Conservation (phyloP, 2,888 invertebrate species). For the Tipula helvola region DNA sequence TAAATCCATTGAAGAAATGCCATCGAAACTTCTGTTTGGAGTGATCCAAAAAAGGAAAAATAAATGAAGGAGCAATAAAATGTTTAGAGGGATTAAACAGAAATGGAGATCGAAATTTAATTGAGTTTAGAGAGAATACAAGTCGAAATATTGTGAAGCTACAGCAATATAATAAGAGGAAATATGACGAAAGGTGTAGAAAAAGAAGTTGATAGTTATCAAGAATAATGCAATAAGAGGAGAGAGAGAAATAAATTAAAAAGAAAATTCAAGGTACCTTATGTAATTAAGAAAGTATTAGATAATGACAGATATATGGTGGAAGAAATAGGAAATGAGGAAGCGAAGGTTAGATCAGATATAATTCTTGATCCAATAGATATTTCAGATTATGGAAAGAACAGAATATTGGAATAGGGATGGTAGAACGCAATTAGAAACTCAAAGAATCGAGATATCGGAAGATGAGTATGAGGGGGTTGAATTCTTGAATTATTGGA, state of each 20-base stretch:
- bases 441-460: background rate
- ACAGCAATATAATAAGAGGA: background rate
- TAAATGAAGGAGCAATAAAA: too few relatives aligned
- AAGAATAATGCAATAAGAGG: background rate
- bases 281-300: background rate
- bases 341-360: background rate
- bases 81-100: too few relatives aligned
- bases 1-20: too few relatives aligned
- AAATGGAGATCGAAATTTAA: background rate
- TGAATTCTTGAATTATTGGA: background rate
- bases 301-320: background rate
- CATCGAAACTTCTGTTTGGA: too few relatives aligned
- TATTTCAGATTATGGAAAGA: background rate
- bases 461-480: background rate
- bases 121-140: background rate
- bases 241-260: background rate
- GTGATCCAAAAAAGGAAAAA: too few relatives aligned
- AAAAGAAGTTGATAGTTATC: background rate
- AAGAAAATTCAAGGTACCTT: background rate
- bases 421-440: background rate
- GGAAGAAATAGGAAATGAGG: background rate
- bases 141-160: background rate
- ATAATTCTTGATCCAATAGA: background rate
- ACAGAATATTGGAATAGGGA: background rate
- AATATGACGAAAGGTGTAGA: background rate